Evolutionary conservation across 1,140 invertebrate species (phyloP).

Genomic region (Meloidogyne chitwoodi): DNA sequence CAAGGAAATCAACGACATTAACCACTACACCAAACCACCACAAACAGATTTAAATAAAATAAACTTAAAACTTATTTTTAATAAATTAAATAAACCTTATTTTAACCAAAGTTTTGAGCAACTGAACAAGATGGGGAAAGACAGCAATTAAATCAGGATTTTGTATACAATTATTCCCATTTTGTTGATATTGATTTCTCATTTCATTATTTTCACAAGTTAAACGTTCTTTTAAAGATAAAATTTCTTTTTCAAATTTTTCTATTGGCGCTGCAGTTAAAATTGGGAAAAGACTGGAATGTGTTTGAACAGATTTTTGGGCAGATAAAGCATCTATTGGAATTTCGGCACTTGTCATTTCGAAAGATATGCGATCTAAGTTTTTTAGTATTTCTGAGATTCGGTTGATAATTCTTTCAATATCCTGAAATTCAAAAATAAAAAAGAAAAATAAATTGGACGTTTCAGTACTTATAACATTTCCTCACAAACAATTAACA

Average conservation of each 20-base stretch:
- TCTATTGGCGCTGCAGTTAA: conserved; percentile 87
- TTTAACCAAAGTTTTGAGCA: conserved; percentile 18
- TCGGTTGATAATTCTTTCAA: conserved; percentile 24
- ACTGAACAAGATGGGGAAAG: conserved; percentile 24
- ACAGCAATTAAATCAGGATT: conserved; percentile 32
- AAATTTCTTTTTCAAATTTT: conserved; percentile 72
- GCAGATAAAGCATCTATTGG: conserved; percentile 75
- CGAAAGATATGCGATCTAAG: conserved; percentile 13
- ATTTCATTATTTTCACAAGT: not conserved
- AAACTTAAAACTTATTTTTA: too few relatives aligned
- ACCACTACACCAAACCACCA: not conserved
- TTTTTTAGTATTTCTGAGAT: conserved; percentile 25
- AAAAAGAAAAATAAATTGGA: conserved; percentile 4
- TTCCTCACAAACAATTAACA: too few relatives aligned
- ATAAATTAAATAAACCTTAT: conserved; percentile 7
- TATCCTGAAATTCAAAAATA: conserved; percentile 63
- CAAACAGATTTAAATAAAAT: too few relatives aligned
- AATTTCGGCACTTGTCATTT: conserved; percentile 23
- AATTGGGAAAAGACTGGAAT: conserved; percentile 87
- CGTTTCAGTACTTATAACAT: not conserved
- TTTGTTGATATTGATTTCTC: not conserved
- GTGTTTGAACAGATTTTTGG: conserved; percentile 81
- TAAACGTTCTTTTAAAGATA: conserved; percentile 48
- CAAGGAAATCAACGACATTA: too few relatives aligned
- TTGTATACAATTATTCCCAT: not conserved